phyloP scores from a whole-genome alignment of 2,888 invertebrate species.

The Meganola albula region DNA sequence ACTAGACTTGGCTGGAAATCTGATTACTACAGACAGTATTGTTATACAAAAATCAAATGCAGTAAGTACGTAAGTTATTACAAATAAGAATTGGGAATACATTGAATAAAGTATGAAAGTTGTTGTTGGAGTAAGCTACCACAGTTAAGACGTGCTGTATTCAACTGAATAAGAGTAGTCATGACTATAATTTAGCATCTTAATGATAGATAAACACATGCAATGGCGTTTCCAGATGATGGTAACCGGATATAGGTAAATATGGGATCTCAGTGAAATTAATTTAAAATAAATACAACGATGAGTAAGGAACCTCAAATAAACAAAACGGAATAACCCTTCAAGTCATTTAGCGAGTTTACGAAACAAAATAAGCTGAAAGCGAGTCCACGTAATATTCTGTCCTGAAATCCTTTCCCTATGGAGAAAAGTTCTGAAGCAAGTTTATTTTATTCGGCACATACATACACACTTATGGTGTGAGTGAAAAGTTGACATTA shows the following conservation, averaged over 20 bases:
- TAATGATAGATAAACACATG: too few relatives aligned
- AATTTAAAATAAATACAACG: too few relatives aligned
- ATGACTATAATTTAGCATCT: conserved; percentile 19
- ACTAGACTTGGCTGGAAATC: conserved; percentile 39
- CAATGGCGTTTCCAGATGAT: too few relatives aligned
- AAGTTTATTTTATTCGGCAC: conserved; percentile 26
- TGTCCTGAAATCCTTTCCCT: conserved; percentile 30
- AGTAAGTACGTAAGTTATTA: conserved; percentile 8
- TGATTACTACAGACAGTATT: conserved; percentile 4
- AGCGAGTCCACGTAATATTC: conserved; percentile 33
- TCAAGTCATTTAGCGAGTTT: conserved; percentile 23
- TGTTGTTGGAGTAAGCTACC: conserved; percentile 22
- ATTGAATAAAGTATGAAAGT: conserved; percentile 8
- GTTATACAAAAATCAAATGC: not conserved
- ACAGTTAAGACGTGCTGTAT: conserved; percentile 14
- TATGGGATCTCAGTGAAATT: too few relatives aligned
- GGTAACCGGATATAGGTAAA: too few relatives aligned
- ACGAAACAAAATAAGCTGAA: conserved; percentile 27
- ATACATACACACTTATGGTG: conserved; percentile 22
- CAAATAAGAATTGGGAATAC: conserved; percentile 5
- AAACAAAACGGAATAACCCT: conserved; percentile 22
- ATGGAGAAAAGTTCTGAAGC: conserved; percentile 32
- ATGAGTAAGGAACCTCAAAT: too few relatives aligned
- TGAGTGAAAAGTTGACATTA: conserved; percentile 34
- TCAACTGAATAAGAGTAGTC: conserved; percentile 18